These are phyloP conservation scores for Remorina albescens DNA, from an alignment of 2,797 vertebrate species.

Conservation along the genomic window DNA sequence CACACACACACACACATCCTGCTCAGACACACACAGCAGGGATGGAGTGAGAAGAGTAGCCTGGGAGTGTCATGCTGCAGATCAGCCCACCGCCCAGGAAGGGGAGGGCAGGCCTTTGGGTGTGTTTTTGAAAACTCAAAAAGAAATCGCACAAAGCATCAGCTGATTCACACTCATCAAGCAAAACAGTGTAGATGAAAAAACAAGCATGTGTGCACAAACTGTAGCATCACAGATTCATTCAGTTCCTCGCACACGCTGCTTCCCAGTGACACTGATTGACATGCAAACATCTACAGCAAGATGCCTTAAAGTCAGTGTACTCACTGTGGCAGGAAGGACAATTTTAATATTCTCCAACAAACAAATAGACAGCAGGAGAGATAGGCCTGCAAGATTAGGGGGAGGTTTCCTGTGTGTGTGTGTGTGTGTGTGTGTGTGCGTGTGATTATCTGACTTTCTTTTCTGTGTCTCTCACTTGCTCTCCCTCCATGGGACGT, in stretches of 20 bases:
- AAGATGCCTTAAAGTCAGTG: not conserved
- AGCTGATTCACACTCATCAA: conserved; percentile 4
- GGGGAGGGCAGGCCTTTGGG: conserved; percentile 13
- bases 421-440: conserved; percentile 14
- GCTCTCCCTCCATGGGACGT: conserved; percentile 21
- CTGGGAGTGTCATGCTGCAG: conserved; percentile 45
- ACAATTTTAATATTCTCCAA: conserved; percentile 13
- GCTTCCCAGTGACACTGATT: not conserved
- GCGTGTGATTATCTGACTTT: conserved; percentile 29
- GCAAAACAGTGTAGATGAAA: not conserved
- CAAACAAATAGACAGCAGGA: conserved; percentile 23
- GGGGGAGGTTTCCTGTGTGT: conserved; percentile 4
- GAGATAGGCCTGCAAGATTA: conserved; percentile 19
- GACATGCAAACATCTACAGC: not conserved
- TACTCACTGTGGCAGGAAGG: not conserved
- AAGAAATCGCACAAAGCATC: conserved; percentile 34
- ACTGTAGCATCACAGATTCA: not conserved
- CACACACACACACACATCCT: conserved; percentile 66
- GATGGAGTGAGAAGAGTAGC: conserved; percentile 27
- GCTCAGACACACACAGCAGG: conserved; percentile 39
- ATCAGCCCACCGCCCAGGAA: conserved; percentile 15
- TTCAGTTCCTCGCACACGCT: not conserved
- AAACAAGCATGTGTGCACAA: not conserved
- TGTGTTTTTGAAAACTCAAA: conserved; percentile 33
- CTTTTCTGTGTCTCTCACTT: conserved; percentile 26